Base-by-base conservation (phyloP, 2,888 invertebrate species). In the Conus canariensis region DNA sequence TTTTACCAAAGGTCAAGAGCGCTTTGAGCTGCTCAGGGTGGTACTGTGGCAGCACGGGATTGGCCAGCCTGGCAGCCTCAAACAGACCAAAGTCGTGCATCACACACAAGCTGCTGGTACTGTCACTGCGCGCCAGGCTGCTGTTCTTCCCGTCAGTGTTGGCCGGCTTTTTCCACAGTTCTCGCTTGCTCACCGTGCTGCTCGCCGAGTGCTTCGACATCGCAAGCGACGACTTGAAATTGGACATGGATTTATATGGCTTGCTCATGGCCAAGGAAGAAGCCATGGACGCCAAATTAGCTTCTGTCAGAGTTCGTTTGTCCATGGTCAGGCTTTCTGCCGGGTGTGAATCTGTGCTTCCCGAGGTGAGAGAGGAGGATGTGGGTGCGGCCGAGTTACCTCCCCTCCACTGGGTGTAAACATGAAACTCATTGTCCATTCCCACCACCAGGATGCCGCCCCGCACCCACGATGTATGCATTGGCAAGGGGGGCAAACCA, bases 21-120 rank as follows among this genome's bases (percentile, higher is more conserved):
- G 99, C 99, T 98, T 99, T 99, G 70, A 99, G 97, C 95, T 99
- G 99, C 95, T 99, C 99, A 0, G 99, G 99, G 97, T 99, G 99
- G 96, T 99, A 99, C 95, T 99, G 99, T 0, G 99, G 99, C 91
- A 99, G 97, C 82, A 99, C 99, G 0, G 99, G 99, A 94, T 99
- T 99, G 0, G 99, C 99, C 95, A 99, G 98, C 92, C 99, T 97
- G 9, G 99, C 98, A 0, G 99, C 99, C 96, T 99, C 99, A 96
- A 99, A 99, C 88, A 99, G 96, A 22, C 97, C 97, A 92, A 95
- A 95, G 91, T 96, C 96, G 90, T 96, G 95, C 82, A 95, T 95
- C 86, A 95, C 92, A 56, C 93, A 93, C 83, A 95, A 90, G 92
- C 94, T 95, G 25, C 94, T 91, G n/a, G 93, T 91, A 90, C 95